A percentile compares a stretch with the other conserved stretches of the same genome.
phyloP scores from a whole-genome alignment of 2,888 invertebrate species.

The Amblyjoppa fuscipennis region DNA sequence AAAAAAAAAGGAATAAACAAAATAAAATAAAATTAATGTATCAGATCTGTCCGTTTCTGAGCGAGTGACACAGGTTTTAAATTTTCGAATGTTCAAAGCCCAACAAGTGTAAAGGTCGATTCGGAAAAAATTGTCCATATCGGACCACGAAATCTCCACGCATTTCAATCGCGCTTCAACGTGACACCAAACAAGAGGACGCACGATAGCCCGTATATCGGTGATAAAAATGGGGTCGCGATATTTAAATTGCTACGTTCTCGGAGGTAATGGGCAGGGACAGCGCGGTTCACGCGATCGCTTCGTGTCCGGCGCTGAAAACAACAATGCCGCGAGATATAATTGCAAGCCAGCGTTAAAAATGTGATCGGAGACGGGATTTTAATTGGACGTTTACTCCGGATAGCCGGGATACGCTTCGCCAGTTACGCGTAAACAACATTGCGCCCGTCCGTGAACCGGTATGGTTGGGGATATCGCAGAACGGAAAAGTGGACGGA shows the following conservation, averaged over 20 bases:
- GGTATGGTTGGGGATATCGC: not conserved
- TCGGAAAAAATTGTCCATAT: not conserved
- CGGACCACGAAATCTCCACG: not conserved
- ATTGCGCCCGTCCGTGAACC: slow-evolving; percentile 29
- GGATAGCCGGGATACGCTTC: slow-evolving; percentile 52
- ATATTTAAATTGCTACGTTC: slow-evolving; percentile 25
- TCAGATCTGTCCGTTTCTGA: not conserved
- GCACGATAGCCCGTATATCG: not conserved
- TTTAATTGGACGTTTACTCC: slow-evolving; percentile 66
- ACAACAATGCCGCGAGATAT: slow-evolving; percentile 19
- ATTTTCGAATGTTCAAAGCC: too few species aligned
- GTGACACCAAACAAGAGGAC: not conserved
- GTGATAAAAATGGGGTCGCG: not conserved
- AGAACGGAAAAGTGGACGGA: slow-evolving; percentile 57
- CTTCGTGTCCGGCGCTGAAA: slow-evolving; percentile 11
- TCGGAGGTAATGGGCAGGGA: slow-evolving; percentile 14
- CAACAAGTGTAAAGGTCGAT: too few species aligned
- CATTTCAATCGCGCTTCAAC: not conserved
- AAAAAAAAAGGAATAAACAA: not conserved
- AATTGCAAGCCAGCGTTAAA: slow-evolving; percentile 56
- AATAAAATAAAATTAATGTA: not conserved
- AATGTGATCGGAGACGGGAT: slow-evolving; percentile 25
- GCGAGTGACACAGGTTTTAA: too few species aligned
- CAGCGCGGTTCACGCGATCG: not conserved
- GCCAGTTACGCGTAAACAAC: slow-evolving; percentile 63